phyloP scores from a whole-genome alignment of 1,140 invertebrate genomes.

The Euschistus heros region DNA sequence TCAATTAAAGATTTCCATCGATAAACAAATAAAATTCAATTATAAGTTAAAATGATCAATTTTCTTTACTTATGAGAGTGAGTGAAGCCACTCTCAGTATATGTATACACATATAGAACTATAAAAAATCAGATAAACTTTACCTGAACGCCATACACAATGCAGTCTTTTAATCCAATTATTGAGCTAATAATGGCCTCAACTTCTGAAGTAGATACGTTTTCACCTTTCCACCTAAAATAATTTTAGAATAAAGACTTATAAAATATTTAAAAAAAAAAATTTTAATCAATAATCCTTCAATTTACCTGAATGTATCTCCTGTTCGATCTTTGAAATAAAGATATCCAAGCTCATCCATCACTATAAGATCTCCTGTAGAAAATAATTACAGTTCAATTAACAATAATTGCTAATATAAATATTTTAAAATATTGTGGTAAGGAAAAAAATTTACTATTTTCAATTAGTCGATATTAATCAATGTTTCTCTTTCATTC shows the following conservation, averaged over 20 bases:
- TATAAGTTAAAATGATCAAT: too few relatives aligned
- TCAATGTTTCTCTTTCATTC: too few relatives aligned
- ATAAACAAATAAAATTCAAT: too few relatives aligned
- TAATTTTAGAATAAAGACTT: not conserved
- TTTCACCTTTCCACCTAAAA: constrained; percentile 60
- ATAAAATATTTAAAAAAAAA: not conserved
- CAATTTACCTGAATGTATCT: constrained; percentile 71
- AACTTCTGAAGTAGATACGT: constrained; percentile 69
- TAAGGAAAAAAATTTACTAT: too few relatives aligned
- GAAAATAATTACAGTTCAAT: constrained; percentile 32
- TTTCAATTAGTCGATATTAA: too few relatives aligned
- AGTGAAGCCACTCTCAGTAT: not conserved
- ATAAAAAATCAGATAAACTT: constrained; percentile 31
- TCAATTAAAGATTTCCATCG: too few relatives aligned
- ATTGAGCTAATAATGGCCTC: constrained; percentile 58
- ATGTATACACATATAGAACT: not conserved
- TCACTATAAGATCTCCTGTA: constrained; percentile 80
- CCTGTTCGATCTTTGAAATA: constrained; percentile 95
- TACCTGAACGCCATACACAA: constrained; percentile 55
- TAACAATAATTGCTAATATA: too few relatives aligned
- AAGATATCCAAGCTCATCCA: constrained; percentile 87
- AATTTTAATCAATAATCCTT: not conserved
- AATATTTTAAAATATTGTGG: too few relatives aligned
- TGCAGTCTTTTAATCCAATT: constrained; percentile 40
- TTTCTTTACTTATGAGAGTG: not conserved